A percentile compares a stretch with the other conserved stretches of the same genome.
phyloP scores from a whole-genome alignment of 2,113 vertebrate species.

The Gnathonemus longibarbis region DNA sequence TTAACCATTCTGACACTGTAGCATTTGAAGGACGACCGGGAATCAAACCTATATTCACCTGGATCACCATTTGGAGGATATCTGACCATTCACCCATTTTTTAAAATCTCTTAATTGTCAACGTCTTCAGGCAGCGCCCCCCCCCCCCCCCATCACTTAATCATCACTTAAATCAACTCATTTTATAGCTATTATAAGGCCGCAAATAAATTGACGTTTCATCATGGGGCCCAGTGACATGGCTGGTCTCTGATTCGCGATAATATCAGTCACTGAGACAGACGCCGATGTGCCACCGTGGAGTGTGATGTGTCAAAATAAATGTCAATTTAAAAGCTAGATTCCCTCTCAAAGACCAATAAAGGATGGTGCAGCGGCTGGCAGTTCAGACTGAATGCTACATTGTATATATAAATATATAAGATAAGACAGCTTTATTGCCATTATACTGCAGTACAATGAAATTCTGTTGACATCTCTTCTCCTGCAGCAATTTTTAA shows the following conservation, averaged over 20 bases:
- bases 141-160: background rate
- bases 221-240: background rate
- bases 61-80: background rate
- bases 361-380: background rate
- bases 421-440: background rate
- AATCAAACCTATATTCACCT: background rate
- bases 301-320: background rate
- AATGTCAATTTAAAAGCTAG: background rate
- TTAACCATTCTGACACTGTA: background rate
- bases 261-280: background rate
- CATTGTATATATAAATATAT: background rate
- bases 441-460: background rate
- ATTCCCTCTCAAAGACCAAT: background rate
- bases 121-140: background rate
- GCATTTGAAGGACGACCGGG: background rate
- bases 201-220: background rate
- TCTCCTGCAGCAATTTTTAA: background rate
- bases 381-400: background rate
- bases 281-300: background rate
- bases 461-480: background rate
- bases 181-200: background rate
- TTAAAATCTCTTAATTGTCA: background rate
- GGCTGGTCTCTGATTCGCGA: background rate
- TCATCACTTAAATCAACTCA: background rate
- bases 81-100: background rate